Percentiles rank a stretch among this genome's conserved stretches.
These are phyloP conservation scores for Helicorthomorpha holstii DNA, from an alignment of 1,140 invertebrate genomes.

Conservation along the genomic window DNA sequence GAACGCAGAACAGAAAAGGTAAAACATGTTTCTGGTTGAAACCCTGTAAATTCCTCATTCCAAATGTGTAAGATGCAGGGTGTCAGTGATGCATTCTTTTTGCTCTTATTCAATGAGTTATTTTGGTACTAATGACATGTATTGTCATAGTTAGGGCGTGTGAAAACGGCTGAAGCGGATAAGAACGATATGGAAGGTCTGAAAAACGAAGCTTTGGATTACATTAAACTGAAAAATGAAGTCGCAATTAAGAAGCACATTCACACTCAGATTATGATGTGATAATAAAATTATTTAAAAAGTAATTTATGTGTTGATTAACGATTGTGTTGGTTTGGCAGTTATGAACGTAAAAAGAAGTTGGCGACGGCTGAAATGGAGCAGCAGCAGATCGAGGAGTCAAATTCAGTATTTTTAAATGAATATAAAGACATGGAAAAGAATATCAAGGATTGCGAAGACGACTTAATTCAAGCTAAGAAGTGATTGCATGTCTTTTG, in stretches of 20 bases:
- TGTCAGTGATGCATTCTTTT: no score
- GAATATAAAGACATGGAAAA: not conserved
- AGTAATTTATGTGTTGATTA: no score
- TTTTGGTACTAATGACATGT: no score
- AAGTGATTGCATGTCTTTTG: no score
- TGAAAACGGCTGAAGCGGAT: constrained; percentile 78
- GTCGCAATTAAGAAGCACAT: constrained; percentile 47
- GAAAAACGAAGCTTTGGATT: constrained; percentile 70
- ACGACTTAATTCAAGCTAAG: no score
- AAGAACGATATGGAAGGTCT: constrained; percentile 67
- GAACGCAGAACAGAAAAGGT: constrained; percentile 65
- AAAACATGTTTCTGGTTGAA: not conserved
- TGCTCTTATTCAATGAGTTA: no score
- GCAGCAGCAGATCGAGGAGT: not conserved
- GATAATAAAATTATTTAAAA: constrained; percentile 23
- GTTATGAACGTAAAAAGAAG: no score
- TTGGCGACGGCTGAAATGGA: no score
- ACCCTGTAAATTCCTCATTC: constrained; percentile 1
- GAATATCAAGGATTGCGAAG: not conserved
- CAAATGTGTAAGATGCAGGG: no score
- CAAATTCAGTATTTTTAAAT: not conserved
- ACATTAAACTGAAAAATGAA: constrained; percentile 60
- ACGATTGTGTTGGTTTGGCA: no score
- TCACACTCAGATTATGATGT: constrained; percentile 49
- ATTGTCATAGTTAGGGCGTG: constrained; percentile 44